Conservation (phyloP, 2,888 invertebrate species). For the Lasioglossum vierecki region DNA sequence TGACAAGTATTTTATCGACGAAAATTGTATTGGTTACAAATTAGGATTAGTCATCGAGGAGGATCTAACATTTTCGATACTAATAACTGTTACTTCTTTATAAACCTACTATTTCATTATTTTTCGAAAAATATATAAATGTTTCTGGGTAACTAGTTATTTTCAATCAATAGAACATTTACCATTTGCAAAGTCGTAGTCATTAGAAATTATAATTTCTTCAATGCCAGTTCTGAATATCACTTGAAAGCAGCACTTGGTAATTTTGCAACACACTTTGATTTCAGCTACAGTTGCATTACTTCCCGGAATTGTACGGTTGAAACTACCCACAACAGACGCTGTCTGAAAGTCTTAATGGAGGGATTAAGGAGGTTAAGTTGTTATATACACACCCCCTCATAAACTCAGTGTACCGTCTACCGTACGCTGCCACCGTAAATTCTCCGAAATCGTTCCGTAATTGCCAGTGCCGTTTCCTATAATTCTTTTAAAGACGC, state of each 20-base stretch:
- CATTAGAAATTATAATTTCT: neutral
- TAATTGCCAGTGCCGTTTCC: neutral
- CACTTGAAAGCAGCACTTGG: neutral
- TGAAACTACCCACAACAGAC: conserved; percentile 6
- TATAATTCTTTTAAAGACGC: neutral
- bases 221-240: neutral
- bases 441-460: conserved; percentile 11
- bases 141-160: neutral
- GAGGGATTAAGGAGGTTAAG: conserved; percentile 20
- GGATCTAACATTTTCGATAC: too few relatives aligned
- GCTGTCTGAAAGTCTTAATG: conserved; percentile 21
- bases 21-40: too few relatives aligned
- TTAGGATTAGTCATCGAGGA: too few relatives aligned
- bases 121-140: neutral
- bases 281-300: neutral
- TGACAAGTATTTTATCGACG: too few relatives aligned
- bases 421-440: neutral
- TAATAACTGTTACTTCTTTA: too few relatives aligned
- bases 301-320: neutral
- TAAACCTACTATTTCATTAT: neutral
- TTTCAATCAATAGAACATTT: neutral
- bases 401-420: neutral
- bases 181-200: neutral
- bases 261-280: neutral
- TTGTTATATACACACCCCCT: conserved; percentile 7